A percentile compares a stretch with the other conserved stretches of the same genome.
phyloP scores from a whole-genome alignment of 2,888 invertebrate species.

The Limnephilus rhombicus region DNA sequence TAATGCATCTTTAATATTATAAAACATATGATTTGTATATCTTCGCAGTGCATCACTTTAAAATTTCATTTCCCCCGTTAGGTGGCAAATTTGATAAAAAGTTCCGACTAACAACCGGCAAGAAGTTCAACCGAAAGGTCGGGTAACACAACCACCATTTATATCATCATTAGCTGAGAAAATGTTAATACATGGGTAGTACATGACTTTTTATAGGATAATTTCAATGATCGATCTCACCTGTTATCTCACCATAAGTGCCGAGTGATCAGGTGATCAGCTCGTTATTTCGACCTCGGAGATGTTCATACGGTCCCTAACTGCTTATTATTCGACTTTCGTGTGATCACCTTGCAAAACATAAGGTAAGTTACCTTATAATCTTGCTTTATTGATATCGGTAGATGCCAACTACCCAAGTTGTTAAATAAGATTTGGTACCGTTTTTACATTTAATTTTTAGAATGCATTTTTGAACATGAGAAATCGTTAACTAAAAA shows the following conservation, averaged over 20 bases:
- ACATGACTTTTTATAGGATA: constrained; percentile 12
- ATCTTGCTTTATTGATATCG: neutral
- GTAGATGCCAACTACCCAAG: too few relatives aligned
- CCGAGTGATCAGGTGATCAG: neutral
- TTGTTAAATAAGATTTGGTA: too few relatives aligned
- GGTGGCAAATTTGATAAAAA: too few relatives aligned
- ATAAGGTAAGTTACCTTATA: neutral
- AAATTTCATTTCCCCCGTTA: too few relatives aligned
- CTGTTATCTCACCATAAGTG: neutral
- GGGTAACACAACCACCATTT: neutral
- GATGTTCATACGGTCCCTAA: neutral
- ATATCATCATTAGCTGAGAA: constrained; percentile 12
- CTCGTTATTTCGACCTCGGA: neutral
- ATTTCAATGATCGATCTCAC: constrained; percentile 21
- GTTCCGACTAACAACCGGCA: neutral
- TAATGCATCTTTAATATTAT: too few relatives aligned
- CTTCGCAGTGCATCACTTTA: too few relatives aligned
- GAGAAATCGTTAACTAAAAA: too few relatives aligned
- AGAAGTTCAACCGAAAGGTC: neutral
- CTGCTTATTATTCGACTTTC: constrained; percentile 18
- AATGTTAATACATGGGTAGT: neutral
- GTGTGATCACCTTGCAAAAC: neutral
- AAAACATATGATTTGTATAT: too few relatives aligned
- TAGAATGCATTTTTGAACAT: too few relatives aligned
- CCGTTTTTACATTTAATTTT: too few relatives aligned